phyloP scores from a whole-genome alignment of 2,888 invertebrate species.

The Choreutis nemorana region DNA sequence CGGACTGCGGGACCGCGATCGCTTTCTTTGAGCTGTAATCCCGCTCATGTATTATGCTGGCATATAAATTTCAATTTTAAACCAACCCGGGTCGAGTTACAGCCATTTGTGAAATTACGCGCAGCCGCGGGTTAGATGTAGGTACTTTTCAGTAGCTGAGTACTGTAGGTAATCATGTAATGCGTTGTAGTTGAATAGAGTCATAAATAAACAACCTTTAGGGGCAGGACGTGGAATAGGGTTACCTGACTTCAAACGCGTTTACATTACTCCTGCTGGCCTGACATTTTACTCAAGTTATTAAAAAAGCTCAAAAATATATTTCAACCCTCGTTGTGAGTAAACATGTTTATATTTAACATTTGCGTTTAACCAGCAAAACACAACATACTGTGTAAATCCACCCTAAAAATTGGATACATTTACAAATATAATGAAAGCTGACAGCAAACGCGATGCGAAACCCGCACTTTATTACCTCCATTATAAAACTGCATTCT shows the following conservation, averaged over 20 bases:
- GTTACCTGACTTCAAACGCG: no score
- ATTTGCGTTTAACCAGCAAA: no score
- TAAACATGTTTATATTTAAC: no score
- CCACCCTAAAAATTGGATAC: not conserved
- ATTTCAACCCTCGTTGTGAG: no score
- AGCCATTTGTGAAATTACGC: slow-evolving; percentile 58
- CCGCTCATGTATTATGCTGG: slow-evolving; percentile 59
- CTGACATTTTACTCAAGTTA: no score
- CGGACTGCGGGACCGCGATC: slow-evolving; percentile 18
- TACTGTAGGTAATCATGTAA: slow-evolving; percentile 36
- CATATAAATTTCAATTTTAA: slow-evolving; percentile 66
- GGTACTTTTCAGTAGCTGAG: slow-evolving; percentile 6
- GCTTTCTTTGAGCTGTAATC: slow-evolving; percentile 22
- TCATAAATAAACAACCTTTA: slow-evolving; percentile 40
- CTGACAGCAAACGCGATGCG: no score
- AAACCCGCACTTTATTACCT: no score
- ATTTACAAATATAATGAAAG: not conserved
- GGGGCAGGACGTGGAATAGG: no score
- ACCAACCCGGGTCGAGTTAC: slow-evolving; percentile 52
- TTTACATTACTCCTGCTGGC: no score
- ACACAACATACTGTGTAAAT: no score
- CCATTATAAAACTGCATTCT: slow-evolving; percentile 16
- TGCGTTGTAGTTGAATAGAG: slow-evolving; percentile 33
- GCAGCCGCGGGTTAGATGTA: slow-evolving; percentile 14
- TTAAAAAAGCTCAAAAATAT: no score